Evolutionary conservation across 30 jellyfish, hydroid and myxozoan species (phyloP).

Genomic region (Pelagia noctiluca): DNA sequence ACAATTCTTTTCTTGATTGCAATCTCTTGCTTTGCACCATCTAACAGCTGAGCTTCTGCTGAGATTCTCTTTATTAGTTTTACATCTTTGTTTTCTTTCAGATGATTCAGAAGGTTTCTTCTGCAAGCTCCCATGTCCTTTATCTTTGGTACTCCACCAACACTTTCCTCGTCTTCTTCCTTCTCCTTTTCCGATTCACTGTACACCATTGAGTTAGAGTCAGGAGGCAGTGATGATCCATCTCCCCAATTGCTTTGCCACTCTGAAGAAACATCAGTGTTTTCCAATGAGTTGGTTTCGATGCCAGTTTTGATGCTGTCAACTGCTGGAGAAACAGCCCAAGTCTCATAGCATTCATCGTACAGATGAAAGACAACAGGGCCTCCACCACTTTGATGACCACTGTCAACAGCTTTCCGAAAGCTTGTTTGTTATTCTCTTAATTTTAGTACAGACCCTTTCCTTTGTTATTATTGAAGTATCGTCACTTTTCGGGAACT

Average conservation of each 20-base stretch:
- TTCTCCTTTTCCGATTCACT: too few species aligned
- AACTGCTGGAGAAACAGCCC: constrained; percentile 53
- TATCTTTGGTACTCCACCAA: neutral
- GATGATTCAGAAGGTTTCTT: constrained; percentile 12
- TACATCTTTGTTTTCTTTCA: constrained; percentile 22
- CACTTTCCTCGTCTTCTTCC: neutral
- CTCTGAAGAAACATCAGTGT: constrained; percentile 3
- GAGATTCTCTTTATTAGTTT: constrained; percentile 11
- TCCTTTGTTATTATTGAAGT: constrained; percentile 13
- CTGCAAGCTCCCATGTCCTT: constrained; percentile 44
- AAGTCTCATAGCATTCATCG: constrained; percentile 20
- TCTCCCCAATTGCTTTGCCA: too few species aligned
- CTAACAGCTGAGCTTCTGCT: constrained; percentile 24
- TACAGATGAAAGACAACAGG: constrained; percentile 1
- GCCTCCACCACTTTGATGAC: constrained; percentile 37
- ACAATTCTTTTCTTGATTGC: constrained; percentile 20
- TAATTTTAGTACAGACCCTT: constrained; percentile 17
- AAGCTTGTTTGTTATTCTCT: constrained; percentile 16
- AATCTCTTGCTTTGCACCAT: constrained; percentile 11
- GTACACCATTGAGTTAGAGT: too few species aligned
- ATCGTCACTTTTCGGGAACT: constrained; percentile 16
- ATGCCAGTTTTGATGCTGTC: constrained; percentile 32
- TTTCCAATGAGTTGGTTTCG: neutral
- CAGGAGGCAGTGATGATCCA: too few species aligned
- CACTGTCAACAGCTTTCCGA: constrained; percentile 33